Base-by-base conservation (phyloP, 1,140 invertebrate species). In the Trigoniulus corallinus region DNA sequence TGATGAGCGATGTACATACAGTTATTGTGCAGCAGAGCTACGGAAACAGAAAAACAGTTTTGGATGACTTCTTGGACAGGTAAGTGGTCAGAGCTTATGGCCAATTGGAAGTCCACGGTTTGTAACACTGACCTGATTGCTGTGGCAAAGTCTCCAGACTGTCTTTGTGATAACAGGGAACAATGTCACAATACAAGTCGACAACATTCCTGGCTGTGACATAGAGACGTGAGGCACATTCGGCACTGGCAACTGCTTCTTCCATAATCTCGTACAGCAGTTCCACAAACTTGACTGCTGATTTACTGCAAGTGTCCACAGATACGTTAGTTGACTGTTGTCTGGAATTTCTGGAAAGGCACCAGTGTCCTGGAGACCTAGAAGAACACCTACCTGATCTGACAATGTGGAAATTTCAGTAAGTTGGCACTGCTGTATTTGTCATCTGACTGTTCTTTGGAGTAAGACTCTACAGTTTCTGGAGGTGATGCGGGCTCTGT, bases 11-110 rank as follows among this genome's bases (percentile, higher is more conserved):
- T 71, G 62, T 81, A 94, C 76, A 87, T 79, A 59, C 87, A 92
- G 64, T 94, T 93, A 67, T 94, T 96, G 66, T 91, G 81, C 58
- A 89, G 86, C 20, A 94, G 58, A n/a, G 84, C 89, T 82, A 72
- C 52, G 69, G 62, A 53, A 53, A 52, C 57, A 52, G 48, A 48
- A 53, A 56, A 50, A 21, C 37, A 34, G 24, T 24, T 48, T 43
- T 50, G 27, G 22, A 49, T 18, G 18, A n/a, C n/a, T n/a, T n/a
- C n/a, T n/a, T n/a, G 50, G 47, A 47, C 52, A n/a, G n/a, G n/a
- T n/a, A n/a, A n/a, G n/a, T n/a, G n/a, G n/a, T n/a, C n/a, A n/a
- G n/a, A n/a, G n/a, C n/a, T n/a, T n/a, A n/a, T n/a, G n/a, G n/a
- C n/a, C n/a, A n/a, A n/a, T n/a, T n/a, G n/a, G n/a, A n/a, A 47